Evolutionary conservation across 2,888 invertebrate species (phyloP), one percentile per base, ranked within the genome.

Genomic region (Sussaba pulchella): DNA sequence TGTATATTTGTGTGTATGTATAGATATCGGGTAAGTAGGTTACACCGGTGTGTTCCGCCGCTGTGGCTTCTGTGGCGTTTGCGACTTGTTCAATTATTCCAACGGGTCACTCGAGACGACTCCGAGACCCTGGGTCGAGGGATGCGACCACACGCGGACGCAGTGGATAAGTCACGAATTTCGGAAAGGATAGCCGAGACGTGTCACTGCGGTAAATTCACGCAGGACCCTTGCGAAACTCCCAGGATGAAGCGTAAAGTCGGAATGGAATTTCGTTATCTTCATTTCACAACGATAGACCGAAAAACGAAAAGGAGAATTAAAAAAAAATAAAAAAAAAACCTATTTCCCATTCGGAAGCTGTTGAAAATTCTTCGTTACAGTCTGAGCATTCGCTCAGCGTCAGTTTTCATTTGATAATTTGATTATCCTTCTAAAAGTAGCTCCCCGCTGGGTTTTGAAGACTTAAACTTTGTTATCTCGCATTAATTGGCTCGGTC

Each of bases 51-150:
- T n/a, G 43, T 36, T 54, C 1, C 31, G 1, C 5, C 4, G 8
- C 41, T 14, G 43, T 26, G 69, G 57, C 14, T 17, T 47, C 45
- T 14, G 24, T 19, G 10, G 45, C 31, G 31, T 26, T 41, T 14
- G 36, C 57, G 79, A 75, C 74, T 59, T 66, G 57, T 74, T 79
- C 74, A 79, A 79, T 79, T 79, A 79, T 79, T 79, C 75, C 70
- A 36, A 71, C 57, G 43, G 79, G 79, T 75, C 79, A 75, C 75
- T 36, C 31, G 66, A 75, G 59, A 66, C 52, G 52, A 47, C 52
- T 31, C n/a, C 43, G 6, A 17, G 19, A 52, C 12, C 21, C 3
- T 5, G 21, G n/a, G 63, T 54, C 45, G 43, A 26, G 63, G 63
- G 41, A 21, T 1, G n/a, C 43, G 26, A 31, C 14, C 31, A 1